Evolutionary conservation across 2,113 vertebrate species (phyloP), one percentile per base, ranked within the genome.

Genomic region (Pungitius pungitius): DNA sequence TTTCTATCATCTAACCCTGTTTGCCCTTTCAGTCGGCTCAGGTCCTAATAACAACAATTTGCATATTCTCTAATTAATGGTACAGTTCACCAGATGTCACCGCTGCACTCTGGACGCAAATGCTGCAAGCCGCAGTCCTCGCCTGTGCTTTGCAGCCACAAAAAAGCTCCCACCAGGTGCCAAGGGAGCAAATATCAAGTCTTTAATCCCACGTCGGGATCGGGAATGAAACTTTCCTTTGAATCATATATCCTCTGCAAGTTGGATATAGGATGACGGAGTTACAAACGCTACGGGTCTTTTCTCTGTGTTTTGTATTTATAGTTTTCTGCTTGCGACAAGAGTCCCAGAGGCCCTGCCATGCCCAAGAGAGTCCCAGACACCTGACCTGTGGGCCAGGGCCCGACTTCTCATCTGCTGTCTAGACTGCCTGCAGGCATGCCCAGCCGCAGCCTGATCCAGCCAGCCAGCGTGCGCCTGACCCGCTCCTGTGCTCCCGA

Each of bases 21-120:
- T n/a, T n/a, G n/a, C n/a, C n/a, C n/a, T n/a, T n/a, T n/a, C n/a
- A n/a, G n/a, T n/a, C n/a, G n/a, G n/a, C n/a, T n/a, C n/a, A n/a
- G n/a, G n/a, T n/a, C n/a, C n/a, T n/a, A n/a, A n/a, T 35, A 35
- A 35, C 5, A 88, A 86, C 83, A 91, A 87, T 90, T 89, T 89
- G 84, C 84, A 89, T 90, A 88, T 85, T 90, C 81, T 91, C 87
- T 64, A 87, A 84, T 90, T 84, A 90, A 92, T 90, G 88, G 90
- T 90, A 69, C 89, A 73, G 75, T 80, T 89, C 90, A 80, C 90
- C 87, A 79, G 77, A 83, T 87, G 86, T 88, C 90, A 89, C 90
- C 77, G 22, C 76, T 86, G 82, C 76, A 72, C 86, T 89, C 86
- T 82, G 86, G 67, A 82, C 76, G 14, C 80, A 75, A 79, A 84